phyloP scores from a whole-genome alignment of 1,140 invertebrate genomes.

The Carcinoscorpius rotundicauda region DNA sequence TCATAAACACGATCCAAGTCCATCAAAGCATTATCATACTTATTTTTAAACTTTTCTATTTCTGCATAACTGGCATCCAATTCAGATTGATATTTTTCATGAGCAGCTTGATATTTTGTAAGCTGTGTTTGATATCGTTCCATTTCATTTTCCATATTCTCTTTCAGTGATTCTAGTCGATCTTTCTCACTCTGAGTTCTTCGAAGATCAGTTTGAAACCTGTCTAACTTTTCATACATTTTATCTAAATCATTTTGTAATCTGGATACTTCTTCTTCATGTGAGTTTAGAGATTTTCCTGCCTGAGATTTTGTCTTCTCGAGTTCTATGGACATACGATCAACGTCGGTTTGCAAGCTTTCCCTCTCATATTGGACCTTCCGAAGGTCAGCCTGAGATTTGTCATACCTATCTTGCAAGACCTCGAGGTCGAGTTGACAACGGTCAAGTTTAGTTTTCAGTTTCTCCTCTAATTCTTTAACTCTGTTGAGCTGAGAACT shows the following conservation, averaged over 20 bases:
- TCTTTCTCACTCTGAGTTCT: conserved; percentile 64
- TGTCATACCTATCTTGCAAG: conserved; percentile 78
- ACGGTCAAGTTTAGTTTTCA: conserved; percentile 72
- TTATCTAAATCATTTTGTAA: conserved; percentile 78
- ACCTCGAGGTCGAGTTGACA: conserved; percentile 64
- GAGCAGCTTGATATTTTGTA: conserved; percentile 51
- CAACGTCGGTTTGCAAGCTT: conserved; percentile 65
- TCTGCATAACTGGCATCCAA: conserved; percentile 68
- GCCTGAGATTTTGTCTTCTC: conserved; percentile 51
- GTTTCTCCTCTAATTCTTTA: conserved; percentile 81
- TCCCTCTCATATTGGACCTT: conserved; percentile 71
- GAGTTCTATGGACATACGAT: conserved; percentile 66
- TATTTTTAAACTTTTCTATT: conserved; percentile 67
- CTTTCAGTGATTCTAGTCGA: conserved; percentile 51
- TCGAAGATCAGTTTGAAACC: conserved; percentile 62
- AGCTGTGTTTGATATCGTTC: conserved; percentile 63
- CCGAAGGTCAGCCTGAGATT: conserved; percentile 67
- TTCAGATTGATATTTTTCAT: conserved; percentile 66
- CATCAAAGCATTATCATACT: conserved; percentile 62
- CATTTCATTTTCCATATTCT: conserved; percentile 59
- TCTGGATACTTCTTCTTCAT: conserved; percentile 74
- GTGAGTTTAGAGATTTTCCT: conserved; percentile 62
- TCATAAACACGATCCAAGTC: conserved; percentile 33
- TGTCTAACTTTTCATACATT: conserved; percentile 78
- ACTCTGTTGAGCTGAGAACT: conserved; percentile 65